phyloP scores from a whole-genome alignment of 2,113 vertebrate genomes.

The Calyptommatus sinebrachiatus region DNA sequence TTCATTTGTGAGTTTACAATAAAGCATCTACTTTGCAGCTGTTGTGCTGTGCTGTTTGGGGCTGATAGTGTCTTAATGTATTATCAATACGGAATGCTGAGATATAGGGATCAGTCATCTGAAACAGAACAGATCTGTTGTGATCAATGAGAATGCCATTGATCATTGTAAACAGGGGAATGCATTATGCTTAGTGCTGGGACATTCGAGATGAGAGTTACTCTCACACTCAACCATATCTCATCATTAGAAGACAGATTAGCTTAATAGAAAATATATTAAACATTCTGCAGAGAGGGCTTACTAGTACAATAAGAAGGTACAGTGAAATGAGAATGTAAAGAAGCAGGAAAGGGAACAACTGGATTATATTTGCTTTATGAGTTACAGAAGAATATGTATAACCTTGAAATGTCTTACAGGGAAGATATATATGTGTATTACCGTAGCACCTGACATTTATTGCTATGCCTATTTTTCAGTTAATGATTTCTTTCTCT shows the following conservation, averaged over 20 bases:
- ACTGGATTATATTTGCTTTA: slow-evolving; percentile 14
- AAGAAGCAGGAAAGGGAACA: background rate
- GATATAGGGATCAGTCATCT: slow-evolving; percentile 55
- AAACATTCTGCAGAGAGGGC: slow-evolving; percentile 27
- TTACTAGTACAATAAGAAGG: background rate
- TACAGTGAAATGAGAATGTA: slow-evolving; percentile 31
- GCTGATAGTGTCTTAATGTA: slow-evolving; percentile 54
- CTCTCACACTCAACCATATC: slow-evolving; percentile 26
- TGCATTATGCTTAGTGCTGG: slow-evolving; percentile 39
- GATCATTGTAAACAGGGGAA: slow-evolving; percentile 60
- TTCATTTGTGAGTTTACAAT: slow-evolving; percentile 58
- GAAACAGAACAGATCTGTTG: slow-evolving; percentile 53
- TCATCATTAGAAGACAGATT: slow-evolving; percentile 46
- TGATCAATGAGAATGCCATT: slow-evolving; percentile 55
- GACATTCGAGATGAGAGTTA: slow-evolving; percentile 28
- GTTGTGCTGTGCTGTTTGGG: slow-evolving; percentile 32
- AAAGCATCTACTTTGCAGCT: slow-evolving; percentile 51
- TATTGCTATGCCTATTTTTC: slow-evolving; percentile 39
- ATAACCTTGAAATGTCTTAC: slow-evolving; percentile 33
- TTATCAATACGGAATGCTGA: slow-evolving; percentile 51
- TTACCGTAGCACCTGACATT: slow-evolving; percentile 39
- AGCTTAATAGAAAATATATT: slow-evolving; percentile 53
- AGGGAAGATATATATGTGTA: background rate
- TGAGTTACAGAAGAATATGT: slow-evolving; percentile 32
- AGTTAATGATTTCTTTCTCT: slow-evolving; percentile 38